Base-by-base conservation (phyloP, 1,140 invertebrate species). In the Ephestia elutella region DNA sequence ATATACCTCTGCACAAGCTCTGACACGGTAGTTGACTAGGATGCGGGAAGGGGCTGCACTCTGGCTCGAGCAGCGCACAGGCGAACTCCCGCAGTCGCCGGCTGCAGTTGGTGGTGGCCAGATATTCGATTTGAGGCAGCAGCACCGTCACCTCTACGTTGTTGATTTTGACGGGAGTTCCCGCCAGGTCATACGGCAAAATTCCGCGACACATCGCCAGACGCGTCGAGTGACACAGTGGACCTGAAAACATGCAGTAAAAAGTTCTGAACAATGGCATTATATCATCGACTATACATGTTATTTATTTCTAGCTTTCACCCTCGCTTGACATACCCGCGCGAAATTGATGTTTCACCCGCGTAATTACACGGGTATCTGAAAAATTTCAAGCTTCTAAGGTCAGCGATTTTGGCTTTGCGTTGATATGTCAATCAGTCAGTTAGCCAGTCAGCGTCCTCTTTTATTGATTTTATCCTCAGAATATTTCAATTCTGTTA, bases 21-120 rank as follows among this genome's bases (percentile, higher is more conserved):
- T 91, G 87, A 65, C 93, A 94, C 0, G 93, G 93, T 59, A 90
- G 90, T 64, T 92, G 86, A 19, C 89, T 75, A 1, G 85, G 84
- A 60, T 90, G 90, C 0, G 91, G 90, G 32, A 84, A 77, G 0
- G 92, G 90, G 35, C 88, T 89, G 73, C 93, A 94, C 54, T 92
- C 92, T 0, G 93, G 93, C 69, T 94, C 93, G 32, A 94, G 75
- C 19, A 92, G 78, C 2, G 91, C 90, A 67, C 93, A 94, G 4
- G 91, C 69, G 70, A 93, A 93, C 62, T 93, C 90, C 18, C 87
- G 82, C 0, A 91, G 87, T 8, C 92, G 81, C 1, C 90, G 83
- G 63, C 92, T 93, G 71, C 92, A 94, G 55, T 91, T 90, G 10
- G 91, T 91, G 25, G 87, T 78, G 17, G 92, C 85, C n/a, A 93